A percentile compares a stretch with the other conserved stretches of the same genome.
phyloP scores from a whole-genome alignment of 2,113 vertebrate species.

The Ahaetulla prasina region DNA sequence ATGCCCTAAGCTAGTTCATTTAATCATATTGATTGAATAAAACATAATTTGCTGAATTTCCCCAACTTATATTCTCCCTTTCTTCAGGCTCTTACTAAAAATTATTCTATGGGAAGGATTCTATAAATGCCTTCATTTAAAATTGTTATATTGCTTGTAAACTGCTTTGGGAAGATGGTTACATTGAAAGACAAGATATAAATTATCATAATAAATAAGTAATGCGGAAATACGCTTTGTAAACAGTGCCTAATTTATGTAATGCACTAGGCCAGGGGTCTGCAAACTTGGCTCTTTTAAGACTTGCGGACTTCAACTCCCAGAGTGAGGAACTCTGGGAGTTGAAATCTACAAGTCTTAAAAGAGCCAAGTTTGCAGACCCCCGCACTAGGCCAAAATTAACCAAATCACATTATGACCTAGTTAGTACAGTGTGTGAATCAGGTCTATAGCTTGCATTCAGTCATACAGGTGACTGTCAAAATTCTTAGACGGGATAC shows the following conservation, averaged over 20 bases:
- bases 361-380: too few relatives aligned
- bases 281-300: too few relatives aligned
- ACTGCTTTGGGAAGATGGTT: neutral
- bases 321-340: too few relatives aligned
- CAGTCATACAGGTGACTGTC: neutral
- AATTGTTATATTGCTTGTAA: neutral
- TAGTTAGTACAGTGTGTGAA: neutral
- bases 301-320: too few relatives aligned
- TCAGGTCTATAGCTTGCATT: neutral
- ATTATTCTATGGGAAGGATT: neutral
- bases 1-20: neutral
- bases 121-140: neutral
- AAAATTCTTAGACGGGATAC: neutral
- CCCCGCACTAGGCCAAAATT: neutral
- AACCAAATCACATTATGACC: neutral
- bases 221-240: neutral
- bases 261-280: neutral
- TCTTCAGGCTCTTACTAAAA: neutral
- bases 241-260: neutral
- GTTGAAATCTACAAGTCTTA: too few relatives aligned
- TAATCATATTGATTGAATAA: neutral
- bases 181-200: neutral
- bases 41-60: neutral
- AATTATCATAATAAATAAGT: neutral
- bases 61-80: neutral